These are phyloP conservation scores for Nemotelus nigrinus DNA, from an alignment of 2,888 invertebrate genomes.

Conservation along the genomic window DNA sequence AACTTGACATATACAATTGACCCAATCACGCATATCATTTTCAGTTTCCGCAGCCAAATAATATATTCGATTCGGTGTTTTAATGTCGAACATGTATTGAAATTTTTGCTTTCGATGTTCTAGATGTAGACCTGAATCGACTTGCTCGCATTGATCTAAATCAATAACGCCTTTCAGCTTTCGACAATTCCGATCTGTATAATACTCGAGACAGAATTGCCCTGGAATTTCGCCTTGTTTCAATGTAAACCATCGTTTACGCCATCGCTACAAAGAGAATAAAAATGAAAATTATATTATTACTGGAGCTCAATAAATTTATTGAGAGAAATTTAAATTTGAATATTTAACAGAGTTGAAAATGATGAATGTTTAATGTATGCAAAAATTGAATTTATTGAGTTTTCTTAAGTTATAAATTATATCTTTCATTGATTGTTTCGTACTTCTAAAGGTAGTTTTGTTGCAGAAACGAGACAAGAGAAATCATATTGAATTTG, in stretches of 20 bases:
- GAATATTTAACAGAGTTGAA: too few species aligned
- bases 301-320: too few species aligned
- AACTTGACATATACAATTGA: conserved; percentile 90
- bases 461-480: too few species aligned
- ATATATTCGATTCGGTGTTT: conserved; percentile 88
- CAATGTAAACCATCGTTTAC: conserved; percentile 92
- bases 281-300: neutral
- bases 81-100: conserved; percentile 88
- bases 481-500: too few species aligned
- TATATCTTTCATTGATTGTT: too few species aligned
- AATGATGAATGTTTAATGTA: too few species aligned
- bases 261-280: conserved; percentile 81
- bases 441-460: too few species aligned
- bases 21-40: conserved; percentile 95
- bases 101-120: conserved; percentile 83
- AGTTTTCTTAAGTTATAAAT: too few species aligned
- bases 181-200: conserved; percentile 85
- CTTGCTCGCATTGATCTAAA: conserved; percentile 95
- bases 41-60: conserved; percentile 93
- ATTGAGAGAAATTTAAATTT: too few species aligned
- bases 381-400: too few species aligned
- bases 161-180: conserved; percentile 90
- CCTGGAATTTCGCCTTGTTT: conserved; percentile 93
- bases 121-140: conserved; percentile 86
- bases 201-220: conserved; percentile 93